Percentiles rank a stretch among this genome's conserved stretches.
These are phyloP conservation scores for Pelobates cultripes DNA, from an alignment of 2,797 vertebrate genomes.

Conservation along the genomic window DNA sequence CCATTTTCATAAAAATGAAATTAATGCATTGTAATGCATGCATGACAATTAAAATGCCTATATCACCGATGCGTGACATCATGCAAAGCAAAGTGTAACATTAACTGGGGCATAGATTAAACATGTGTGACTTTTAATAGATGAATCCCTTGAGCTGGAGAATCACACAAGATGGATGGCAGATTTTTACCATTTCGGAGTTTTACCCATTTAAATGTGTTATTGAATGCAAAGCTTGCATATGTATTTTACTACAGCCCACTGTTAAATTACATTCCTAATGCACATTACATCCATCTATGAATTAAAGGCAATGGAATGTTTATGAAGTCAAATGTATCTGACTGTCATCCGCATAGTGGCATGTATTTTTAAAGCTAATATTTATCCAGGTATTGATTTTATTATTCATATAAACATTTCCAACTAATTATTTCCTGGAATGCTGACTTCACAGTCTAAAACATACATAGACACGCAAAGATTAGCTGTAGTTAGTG, in stretches of 20 bases:
- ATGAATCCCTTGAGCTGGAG: neutral
- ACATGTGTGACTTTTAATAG: neutral
- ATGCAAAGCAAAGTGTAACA: neutral
- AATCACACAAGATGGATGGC: neutral
- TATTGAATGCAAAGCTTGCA: neutral
- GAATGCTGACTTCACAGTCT: slow-evolving; percentile 19
- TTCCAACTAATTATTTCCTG: slow-evolving; percentile 49
- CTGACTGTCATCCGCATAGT: slow-evolving; percentile 40
- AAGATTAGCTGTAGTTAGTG: neutral
- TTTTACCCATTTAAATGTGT: slow-evolving; percentile 3
- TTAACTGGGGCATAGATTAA: neutral
- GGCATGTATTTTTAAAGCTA: slow-evolving; percentile 40
- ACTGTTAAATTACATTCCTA: slow-evolving; percentile 22
- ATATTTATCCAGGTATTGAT: slow-evolving; percentile 36
- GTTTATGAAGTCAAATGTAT: slow-evolving; percentile 35
- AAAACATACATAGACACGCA: slow-evolving; percentile 32
- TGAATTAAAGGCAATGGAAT: slow-evolving; percentile 48
- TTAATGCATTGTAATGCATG: neutral
- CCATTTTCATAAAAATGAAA: neutral
- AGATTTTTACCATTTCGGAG: neutral
- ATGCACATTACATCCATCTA: slow-evolving; percentile 42
- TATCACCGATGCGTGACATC: neutral
- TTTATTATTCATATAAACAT: slow-evolving; percentile 48
- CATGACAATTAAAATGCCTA: neutral
- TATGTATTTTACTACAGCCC: slow-evolving; percentile 8